These are phyloP conservation scores for Blastobasis adustella DNA, from an alignment of 2,888 invertebrate genomes.

Conservation along the genomic window DNA sequence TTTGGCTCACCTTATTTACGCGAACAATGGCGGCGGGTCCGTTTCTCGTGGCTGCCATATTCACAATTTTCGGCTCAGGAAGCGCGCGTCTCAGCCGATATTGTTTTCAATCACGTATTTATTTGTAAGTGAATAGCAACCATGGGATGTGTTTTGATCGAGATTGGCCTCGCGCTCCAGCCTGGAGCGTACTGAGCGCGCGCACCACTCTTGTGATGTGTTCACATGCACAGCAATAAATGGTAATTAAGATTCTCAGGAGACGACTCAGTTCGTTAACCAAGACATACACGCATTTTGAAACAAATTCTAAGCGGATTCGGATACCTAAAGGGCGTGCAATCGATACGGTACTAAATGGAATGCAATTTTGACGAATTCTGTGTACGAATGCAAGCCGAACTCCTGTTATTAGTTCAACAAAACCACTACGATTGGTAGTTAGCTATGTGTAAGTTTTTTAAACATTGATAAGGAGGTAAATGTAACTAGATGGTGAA, in stretches of 20 bases:
- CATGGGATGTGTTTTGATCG: constrained; percentile 8
- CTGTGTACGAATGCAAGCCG: not conserved
- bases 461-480: constrained; percentile 21
- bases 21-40: too few relatives aligned
- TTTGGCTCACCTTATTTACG: too few relatives aligned
- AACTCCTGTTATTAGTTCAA: not conserved
- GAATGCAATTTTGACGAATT: not conserved
- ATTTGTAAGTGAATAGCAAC: too few relatives aligned
- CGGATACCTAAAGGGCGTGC: not conserved
- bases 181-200: constrained; percentile 24
- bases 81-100: too few relatives aligned
- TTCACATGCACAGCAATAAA: constrained; percentile 35
- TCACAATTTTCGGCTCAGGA: not conserved
- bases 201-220: constrained; percentile 29
- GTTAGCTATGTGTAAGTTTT: constrained; percentile 16
- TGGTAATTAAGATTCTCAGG: constrained; percentile 31
- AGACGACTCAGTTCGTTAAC: constrained; percentile 19
- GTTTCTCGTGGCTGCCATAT: too few relatives aligned
- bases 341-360: not conserved
- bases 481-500: not conserved
- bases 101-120: too few relatives aligned
- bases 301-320: too few relatives aligned
- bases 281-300: constrained; percentile 4
- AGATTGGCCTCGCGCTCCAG: constrained; percentile 20
- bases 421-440: constrained; percentile 10